Base-by-base conservation (phyloP, 1,140 invertebrate species). In the Diabrotica virgifera region DNA sequence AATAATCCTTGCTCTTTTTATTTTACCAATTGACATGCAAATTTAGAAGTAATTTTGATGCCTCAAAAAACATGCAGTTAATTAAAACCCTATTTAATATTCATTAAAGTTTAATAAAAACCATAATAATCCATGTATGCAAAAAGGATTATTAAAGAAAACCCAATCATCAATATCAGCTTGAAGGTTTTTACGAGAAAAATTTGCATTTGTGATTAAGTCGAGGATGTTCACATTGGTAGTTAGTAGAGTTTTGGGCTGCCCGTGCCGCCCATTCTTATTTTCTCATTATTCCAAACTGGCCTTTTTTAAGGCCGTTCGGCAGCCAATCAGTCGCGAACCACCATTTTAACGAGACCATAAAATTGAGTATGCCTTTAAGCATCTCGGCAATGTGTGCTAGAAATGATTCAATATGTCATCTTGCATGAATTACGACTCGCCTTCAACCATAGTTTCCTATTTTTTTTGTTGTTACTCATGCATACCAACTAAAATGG, bases 121-220 rank as follows among this genome's bases (percentile, higher is more conserved):
- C 40, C 8, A 46, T 46, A 46, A 10, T n/a, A 46, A 46, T 46
- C 40, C 40, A 5, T n/a, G n/a, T 46, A 46, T 46, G 40, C 40
- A 46, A 46, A 46, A 46, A 46, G n/a, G 40, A 46, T 46, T n/a
- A n/a, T 46, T 46, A 46, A 46, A 46, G 24, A 46, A 46, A 8
- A 8, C 40, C n/a, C 40, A 10, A n/a, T n/a, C 40, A 46, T 46
- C 40, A 46, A 46, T 46, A 46, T 10, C 8, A 46, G 5, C 8
- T 46, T 46, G 40, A 46, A 46, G 8, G 40, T 46, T 46, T 46
- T 46, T 46, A 46, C 40, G 40, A 46, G 40, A 46, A 6, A 46
- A 46, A 46, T 46, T 46, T 46, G 40, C 40, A 46, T 46, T 46
- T 46, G 40, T 46, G 40, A 46, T 46, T 46, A 46, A 46, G 40